Conservation (phyloP, 2,113 vertebrate genomes). For the Tautogolabrus adspersus region DNA sequence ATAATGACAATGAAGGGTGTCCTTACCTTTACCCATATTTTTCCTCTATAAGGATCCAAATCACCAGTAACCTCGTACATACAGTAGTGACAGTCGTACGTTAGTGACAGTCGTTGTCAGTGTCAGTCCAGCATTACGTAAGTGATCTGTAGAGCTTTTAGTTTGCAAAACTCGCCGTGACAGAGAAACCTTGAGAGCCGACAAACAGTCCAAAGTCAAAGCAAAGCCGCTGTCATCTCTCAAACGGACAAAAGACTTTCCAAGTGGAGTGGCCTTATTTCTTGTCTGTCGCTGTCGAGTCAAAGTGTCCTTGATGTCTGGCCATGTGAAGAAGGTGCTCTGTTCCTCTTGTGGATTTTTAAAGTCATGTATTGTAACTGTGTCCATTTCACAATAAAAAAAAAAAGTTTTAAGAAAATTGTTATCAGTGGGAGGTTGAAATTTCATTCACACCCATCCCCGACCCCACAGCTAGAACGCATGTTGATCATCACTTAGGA, state of each 20-base stretch:
- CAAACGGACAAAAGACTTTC: constrained; percentile 54
- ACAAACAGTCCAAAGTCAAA: neutral
- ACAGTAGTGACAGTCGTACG: no score
- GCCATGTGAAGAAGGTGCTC: neutral
- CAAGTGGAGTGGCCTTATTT: constrained; percentile 71
- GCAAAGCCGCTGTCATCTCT: constrained; percentile 49
- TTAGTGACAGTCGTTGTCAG: neutral
- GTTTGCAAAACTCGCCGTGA: neutral
- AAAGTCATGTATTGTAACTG: constrained; percentile 43
- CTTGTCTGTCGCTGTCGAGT: constrained; percentile 35
- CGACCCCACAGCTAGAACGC: no score
- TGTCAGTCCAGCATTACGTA: neutral
- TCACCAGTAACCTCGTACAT: neutral
- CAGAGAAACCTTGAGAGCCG: constrained; percentile 7
- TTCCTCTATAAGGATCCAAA: neutral
- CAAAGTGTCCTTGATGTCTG: constrained; percentile 54
- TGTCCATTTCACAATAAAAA: constrained; percentile 61
- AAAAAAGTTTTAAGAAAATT: no score
- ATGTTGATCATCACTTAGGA: no score
- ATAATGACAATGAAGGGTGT: neutral
- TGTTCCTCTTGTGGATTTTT: constrained; percentile 36
- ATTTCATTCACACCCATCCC: no score
- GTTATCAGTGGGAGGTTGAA: no score
- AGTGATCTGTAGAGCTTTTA: neutral
- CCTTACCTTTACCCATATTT: neutral